Evolutionary conservation across 2,113 vertebrate genomes (phyloP).

Genomic region (Lycocorax pyrrhopterus): DNA sequence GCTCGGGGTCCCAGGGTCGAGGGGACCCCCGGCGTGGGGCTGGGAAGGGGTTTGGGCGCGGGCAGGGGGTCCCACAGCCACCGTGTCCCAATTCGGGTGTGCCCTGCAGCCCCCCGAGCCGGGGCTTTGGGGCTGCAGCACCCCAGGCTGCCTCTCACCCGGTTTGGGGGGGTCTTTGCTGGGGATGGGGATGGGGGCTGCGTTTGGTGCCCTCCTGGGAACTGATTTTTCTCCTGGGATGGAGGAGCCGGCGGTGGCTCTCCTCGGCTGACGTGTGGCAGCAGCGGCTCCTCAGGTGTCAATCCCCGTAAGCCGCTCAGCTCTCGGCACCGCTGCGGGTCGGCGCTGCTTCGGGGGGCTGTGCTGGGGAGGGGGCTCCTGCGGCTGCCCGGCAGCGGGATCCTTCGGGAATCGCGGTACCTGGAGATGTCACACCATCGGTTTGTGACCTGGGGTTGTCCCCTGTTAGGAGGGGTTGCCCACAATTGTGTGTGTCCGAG

Average conservation of each 20-base stretch:
- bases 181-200: background rate
- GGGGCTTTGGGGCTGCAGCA: background rate
- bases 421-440: rapidly evolving
- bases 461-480: background rate
- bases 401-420: rapidly evolving
- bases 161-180: background rate
- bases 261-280: background rate
- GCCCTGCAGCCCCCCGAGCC: background rate
- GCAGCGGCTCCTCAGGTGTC: background rate
- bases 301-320: background rate
- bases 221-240: background rate
- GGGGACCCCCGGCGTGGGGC: background rate
- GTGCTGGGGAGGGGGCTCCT: background rate
- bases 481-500: rapidly evolving
- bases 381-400: background rate
- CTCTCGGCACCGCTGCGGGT: background rate
- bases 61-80: background rate
- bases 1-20: background rate
- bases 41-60: background rate
- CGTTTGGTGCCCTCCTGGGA: background rate
- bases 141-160: background rate
- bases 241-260: background rate
- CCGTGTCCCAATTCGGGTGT: rapidly evolving
- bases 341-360: background rate
- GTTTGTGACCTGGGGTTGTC: background rate